Evolutionary conservation across 2,113 vertebrate genomes (phyloP).

Genomic region (Chitala chitala): DNA sequence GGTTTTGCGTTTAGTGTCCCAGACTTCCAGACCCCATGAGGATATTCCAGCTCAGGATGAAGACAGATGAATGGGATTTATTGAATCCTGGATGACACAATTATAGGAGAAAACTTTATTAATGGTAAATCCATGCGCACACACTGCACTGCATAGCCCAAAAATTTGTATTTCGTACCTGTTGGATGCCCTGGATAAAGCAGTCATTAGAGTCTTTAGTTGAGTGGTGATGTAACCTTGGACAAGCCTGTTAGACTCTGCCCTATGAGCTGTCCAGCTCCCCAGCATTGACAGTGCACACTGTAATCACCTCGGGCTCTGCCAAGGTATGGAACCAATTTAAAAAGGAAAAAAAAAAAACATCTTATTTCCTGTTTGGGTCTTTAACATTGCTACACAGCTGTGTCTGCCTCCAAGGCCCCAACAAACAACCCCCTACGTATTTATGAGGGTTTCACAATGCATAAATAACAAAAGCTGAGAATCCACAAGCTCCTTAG

Average conservation of each 20-base stretch:
- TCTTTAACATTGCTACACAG: slow-evolving; percentile 48
- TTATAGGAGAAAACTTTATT: slow-evolving; percentile 48
- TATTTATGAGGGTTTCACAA: slow-evolving; percentile 28
- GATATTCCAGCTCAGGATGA: slow-evolving; percentile 56
- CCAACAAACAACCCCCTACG: slow-evolving; percentile 41
- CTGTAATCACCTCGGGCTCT: slow-evolving; percentile 58
- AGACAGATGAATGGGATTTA: slow-evolving; percentile 59
- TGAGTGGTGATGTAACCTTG: background rate
- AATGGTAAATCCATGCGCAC: slow-evolving; percentile 59
- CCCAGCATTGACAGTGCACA: slow-evolving; percentile 19
- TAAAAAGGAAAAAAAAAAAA: slow-evolving; percentile 38
- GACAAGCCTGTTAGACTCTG: background rate
- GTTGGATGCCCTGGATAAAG: background rate
- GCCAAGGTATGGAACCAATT: slow-evolving; percentile 62
- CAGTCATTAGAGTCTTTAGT: background rate
- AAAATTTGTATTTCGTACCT: background rate
- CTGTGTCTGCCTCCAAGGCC: slow-evolving; percentile 48
- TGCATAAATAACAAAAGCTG: slow-evolving; percentile 44
- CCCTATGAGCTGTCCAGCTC: background rate
- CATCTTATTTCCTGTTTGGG: slow-evolving; percentile 50
- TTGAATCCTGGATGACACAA: slow-evolving; percentile 38
- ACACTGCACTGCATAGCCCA: background rate
- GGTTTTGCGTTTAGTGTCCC: slow-evolving; percentile 64
- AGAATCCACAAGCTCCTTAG: slow-evolving; percentile 41
- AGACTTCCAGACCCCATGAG: slow-evolving; percentile 67